A percentile compares a stretch with the other conserved stretches of the same genome.
phyloP scores from a whole-genome alignment of 2,113 vertebrate species.

The Cololabis saira region DNA sequence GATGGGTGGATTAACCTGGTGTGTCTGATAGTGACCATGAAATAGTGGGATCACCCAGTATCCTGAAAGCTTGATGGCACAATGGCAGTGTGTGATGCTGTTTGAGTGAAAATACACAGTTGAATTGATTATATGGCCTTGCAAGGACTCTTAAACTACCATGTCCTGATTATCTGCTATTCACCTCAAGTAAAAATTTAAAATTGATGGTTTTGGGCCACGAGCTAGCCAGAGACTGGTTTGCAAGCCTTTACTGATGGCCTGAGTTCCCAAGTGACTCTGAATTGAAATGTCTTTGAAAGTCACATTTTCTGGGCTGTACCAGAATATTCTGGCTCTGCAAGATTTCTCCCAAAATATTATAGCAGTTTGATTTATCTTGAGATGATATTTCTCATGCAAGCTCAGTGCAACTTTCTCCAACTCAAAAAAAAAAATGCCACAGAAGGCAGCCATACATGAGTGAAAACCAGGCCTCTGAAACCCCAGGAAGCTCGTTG shows the following conservation, averaged over 20 bases:
- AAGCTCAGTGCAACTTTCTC: not conserved
- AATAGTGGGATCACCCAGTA: not conserved
- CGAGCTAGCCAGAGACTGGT: not conserved
- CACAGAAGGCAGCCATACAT: not conserved
- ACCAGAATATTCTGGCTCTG: not conserved
- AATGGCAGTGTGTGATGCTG: not conserved
- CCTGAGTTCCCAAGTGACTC: too few species aligned
- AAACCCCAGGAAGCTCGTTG: too few species aligned
- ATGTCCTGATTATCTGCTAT: not conserved
- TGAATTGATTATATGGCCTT: too few species aligned
- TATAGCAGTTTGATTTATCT: too few species aligned
- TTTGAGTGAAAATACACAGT: too few species aligned
- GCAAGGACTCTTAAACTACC: not conserved
- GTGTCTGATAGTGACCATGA: not conserved
- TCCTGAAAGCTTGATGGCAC: not conserved
- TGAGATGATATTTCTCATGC: too few species aligned
- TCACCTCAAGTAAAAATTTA: not conserved
- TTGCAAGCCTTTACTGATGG: not conserved
- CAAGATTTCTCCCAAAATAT: too few species aligned
- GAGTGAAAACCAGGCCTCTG: not conserved
- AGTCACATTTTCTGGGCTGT: not conserved
- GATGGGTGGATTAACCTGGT: not conserved
- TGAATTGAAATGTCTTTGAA: slow-evolving; percentile 6
- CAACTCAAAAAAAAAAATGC: not conserved
- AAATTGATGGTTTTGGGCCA: too few species aligned